Percentiles rank a stretch among this genome's conserved stretches.
phyloP scores from a whole-genome alignment of 2,797 vertebrate genomes.

The Telmatherina bonti region DNA sequence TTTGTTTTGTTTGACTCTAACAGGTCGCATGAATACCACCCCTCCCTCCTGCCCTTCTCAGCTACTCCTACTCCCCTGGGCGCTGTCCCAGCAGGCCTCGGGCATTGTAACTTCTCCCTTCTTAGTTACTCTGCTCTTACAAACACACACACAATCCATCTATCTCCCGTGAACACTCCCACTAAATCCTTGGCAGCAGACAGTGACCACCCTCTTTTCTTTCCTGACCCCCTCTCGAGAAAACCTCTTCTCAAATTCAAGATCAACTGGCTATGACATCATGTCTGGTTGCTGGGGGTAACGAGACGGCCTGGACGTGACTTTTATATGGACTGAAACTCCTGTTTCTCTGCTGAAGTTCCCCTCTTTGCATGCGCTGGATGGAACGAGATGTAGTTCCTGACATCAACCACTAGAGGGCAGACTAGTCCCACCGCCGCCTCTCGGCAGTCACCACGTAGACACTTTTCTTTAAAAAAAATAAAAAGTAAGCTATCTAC shows the following conservation, averaged over 20 bases:
- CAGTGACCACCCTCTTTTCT: slow-evolving; percentile 83
- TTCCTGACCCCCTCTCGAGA: slow-evolving; percentile 75
- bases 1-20: slow-evolving; percentile 84
- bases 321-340: slow-evolving; percentile 84
- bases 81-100: slow-evolving; percentile 74
- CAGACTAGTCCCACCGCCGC: slow-evolving; percentile 47
- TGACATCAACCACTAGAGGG: slow-evolving; percentile 69
- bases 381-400: slow-evolving; percentile 57
- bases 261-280: slow-evolving; percentile 93
- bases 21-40: slow-evolving; percentile 77
- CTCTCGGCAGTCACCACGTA: slow-evolving; percentile 8
- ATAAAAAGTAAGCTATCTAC: slow-evolving; percentile 32
- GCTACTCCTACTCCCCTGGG: slow-evolving; percentile 64
- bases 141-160: slow-evolving; percentile 63
- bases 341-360: slow-evolving; percentile 48
- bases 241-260: slow-evolving; percentile 87
- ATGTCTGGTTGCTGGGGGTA: slow-evolving; percentile 93
- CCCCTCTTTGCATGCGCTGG: slow-evolving; percentile 46
- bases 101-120: slow-evolving; percentile 79
- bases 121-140: slow-evolving; percentile 69
- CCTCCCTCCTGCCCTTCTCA: slow-evolving; percentile 60
- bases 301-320: slow-evolving; percentile 92
- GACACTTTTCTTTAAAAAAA: not conserved
- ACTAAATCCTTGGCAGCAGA: slow-evolving; percentile 86
- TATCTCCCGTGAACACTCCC: slow-evolving; percentile 72